These are phyloP conservation scores for Meandrusa payeni DNA, from an alignment of 2,888 invertebrate species.

Conservation along the genomic window DNA sequence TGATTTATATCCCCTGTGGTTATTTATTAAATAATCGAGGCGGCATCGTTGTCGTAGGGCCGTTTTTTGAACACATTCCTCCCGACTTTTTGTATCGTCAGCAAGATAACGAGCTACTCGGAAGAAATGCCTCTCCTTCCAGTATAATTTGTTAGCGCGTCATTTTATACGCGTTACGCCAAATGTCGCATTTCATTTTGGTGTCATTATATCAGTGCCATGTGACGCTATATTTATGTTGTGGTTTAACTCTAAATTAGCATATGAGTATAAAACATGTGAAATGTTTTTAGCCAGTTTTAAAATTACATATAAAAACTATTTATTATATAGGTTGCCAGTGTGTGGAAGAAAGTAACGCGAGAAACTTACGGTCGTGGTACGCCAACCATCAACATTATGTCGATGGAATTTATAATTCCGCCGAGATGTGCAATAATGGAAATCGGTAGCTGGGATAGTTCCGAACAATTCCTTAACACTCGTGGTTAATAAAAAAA, in stretches of 20 bases:
- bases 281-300: too few relatives aligned
- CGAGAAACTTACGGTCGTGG: too few relatives aligned
- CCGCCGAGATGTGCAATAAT: too few relatives aligned
- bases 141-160: constrained; percentile 49
- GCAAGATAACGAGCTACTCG: constrained; percentile 55
- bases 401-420: too few relatives aligned
- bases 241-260: not conserved
- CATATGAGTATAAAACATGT: constrained; percentile 6
- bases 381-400: too few relatives aligned
- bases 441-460: too few relatives aligned
- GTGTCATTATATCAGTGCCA: constrained; percentile 31
- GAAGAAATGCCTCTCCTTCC: constrained; percentile 44
- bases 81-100: constrained; percentile 55
- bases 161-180: constrained; percentile 37
- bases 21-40: constrained; percentile 64
- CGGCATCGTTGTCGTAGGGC: constrained; percentile 36
- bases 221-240: not conserved
- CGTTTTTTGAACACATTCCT: constrained; percentile 53
- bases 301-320: too few relatives aligned
- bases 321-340: too few relatives aligned
- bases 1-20: constrained; percentile 58
- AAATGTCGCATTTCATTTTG: constrained; percentile 37
- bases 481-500: too few relatives aligned
- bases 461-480: too few relatives aligned
- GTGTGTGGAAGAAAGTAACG: too few relatives aligned